phyloP scores from a whole-genome alignment of 2,797 vertebrate genomes.

The Antennarius maculatus region DNA sequence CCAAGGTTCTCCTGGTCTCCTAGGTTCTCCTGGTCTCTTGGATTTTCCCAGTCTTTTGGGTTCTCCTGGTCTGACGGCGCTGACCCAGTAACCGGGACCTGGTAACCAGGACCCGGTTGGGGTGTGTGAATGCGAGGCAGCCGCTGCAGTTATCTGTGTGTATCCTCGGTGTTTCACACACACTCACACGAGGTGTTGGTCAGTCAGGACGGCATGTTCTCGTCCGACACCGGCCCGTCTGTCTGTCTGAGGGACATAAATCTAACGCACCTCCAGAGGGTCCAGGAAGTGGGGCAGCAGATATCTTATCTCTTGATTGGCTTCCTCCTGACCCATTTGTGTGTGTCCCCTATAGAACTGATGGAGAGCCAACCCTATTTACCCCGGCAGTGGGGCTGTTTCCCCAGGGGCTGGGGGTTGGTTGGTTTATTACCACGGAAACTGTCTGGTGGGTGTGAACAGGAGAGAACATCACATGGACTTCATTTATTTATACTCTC shows the following conservation, averaged over 20 bases:
- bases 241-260: conserved; percentile 51
- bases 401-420: no score
- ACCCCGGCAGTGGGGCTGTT: no score
- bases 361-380: not conserved
- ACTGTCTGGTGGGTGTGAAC: no score
- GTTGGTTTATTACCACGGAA: no score
- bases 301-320: conserved; percentile 56
- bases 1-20: no score
- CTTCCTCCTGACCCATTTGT: conserved; percentile 59
- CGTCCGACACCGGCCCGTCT: conserved; percentile 2
- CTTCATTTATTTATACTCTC: not conserved
- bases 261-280: conserved; percentile 58
- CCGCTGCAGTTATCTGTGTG: conserved; percentile 51
- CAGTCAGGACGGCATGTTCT: conserved; percentile 4
- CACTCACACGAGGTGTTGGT: no score
- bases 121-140: conserved; percentile 40
- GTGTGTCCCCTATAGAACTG: conserved; percentile 24
- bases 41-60: conserved; percentile 4
- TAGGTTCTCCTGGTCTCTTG: no score
- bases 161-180: conserved; percentile 24
- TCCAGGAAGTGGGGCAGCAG: conserved; percentile 57
- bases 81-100: conserved; percentile 58
- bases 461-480: no score
- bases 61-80: conserved; percentile 32
- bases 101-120: conserved; percentile 53